Evolutionary conservation across 2,797 vertebrate species (phyloP).

Genomic region (Moxostoma hubbsi): DNA sequence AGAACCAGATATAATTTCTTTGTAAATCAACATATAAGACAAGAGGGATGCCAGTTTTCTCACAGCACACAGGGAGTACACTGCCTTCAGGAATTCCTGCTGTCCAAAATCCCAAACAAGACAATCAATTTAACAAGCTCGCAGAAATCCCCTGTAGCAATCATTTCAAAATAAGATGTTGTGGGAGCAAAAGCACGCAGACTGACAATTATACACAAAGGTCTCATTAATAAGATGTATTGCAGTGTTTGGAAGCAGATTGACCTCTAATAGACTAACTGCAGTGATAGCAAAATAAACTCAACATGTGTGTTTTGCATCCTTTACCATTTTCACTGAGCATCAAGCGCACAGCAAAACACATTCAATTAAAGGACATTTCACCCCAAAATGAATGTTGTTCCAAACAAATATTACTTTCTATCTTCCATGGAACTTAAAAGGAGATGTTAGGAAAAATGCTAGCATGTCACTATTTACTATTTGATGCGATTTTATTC

Average conservation of each 20-base stretch:
- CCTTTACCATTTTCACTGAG: too few species aligned
- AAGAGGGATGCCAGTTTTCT: background rate
- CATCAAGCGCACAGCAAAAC: too few species aligned
- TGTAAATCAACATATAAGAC: background rate
- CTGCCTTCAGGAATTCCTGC: constrained; percentile 30
- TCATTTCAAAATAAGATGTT: constrained; percentile 1
- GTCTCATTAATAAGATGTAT: constrained; percentile 32
- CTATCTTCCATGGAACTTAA: too few species aligned
- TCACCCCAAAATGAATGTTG: too few species aligned
- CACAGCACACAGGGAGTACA: background rate
- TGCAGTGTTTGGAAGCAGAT: background rate
- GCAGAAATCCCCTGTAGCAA: constrained; percentile 3
- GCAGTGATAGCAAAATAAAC: constrained; percentile 4
- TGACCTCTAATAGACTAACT: constrained; percentile 34
- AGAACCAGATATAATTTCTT: background rate
- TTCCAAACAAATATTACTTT: too few species aligned
- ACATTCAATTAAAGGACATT: too few species aligned
- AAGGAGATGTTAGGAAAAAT: too few species aligned
- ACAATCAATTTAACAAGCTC: constrained; percentile 33
- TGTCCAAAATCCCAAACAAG: constrained; percentile 32
- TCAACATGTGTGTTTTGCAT: background rate
- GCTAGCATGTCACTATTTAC: too few species aligned
- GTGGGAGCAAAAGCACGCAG: background rate
- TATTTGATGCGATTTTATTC: too few species aligned
- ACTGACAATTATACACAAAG: constrained; percentile 21